Percentiles rank a stretch among this genome's conserved stretches.
These are phyloP conservation scores for Bungarus multicinctus DNA, from an alignment of 2,113 vertebrate species.

Conservation along the genomic window DNA sequence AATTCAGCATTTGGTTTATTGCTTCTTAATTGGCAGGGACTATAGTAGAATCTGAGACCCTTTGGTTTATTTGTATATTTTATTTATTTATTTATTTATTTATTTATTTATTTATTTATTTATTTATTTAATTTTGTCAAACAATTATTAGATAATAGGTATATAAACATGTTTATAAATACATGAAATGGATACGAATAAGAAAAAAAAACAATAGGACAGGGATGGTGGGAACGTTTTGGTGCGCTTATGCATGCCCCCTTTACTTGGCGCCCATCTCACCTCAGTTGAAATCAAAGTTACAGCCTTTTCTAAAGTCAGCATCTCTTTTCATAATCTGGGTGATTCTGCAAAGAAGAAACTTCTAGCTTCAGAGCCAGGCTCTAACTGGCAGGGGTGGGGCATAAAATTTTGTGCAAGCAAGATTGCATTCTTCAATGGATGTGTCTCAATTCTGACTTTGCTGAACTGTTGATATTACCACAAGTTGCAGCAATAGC, in stretches of 20 bases:
- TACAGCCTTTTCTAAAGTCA: background rate
- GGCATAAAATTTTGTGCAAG: background rate
- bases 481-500: background rate
- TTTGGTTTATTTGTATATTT: slow-evolving; percentile 18
- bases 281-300: background rate
- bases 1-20: slow-evolving; percentile 16
- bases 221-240: too few species aligned
- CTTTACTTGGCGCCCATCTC: slow-evolving; percentile 43
- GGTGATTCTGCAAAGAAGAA: background rate
- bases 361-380: background rate
- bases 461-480: background rate
- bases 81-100: too few species aligned
- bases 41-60: slow-evolving; percentile 23
- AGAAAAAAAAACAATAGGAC: too few species aligned
- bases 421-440: background rate
- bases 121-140: too few species aligned
- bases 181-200: too few species aligned
- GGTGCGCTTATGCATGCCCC: too few species aligned
- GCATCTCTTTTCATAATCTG: background rate
- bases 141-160: too few species aligned
- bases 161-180: too few species aligned
- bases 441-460: background rate
- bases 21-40: slow-evolving; percentile 43
- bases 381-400: background rate
- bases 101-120: too few species aligned